Conservation (phyloP, 2,888 invertebrate genomes). For the Limenitis camilla region DNA sequence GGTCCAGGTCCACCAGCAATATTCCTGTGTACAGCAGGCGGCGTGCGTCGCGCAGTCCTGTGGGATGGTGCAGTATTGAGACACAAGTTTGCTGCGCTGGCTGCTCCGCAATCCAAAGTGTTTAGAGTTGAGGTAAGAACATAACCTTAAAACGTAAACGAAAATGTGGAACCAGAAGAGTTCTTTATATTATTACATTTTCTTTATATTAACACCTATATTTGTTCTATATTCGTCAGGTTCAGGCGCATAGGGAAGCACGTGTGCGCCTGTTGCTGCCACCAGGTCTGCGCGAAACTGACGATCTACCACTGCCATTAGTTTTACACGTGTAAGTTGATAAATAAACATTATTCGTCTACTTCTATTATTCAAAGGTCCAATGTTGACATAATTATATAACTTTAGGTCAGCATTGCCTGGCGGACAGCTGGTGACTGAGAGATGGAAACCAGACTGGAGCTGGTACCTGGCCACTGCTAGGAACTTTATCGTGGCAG, state of each 20-base stretch:
- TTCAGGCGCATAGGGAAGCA: conserved; percentile 66
- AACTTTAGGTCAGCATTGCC: conserved; percentile 71
- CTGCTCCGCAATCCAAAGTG: conserved; percentile 83
- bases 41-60: conserved; percentile 76
- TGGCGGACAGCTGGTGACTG: conserved; percentile 88
- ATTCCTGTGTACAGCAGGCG: conserved; percentile 77
- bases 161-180: no score
- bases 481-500: conserved; percentile 88
- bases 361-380: neutral
- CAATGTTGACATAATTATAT: neutral
- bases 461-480: conserved; percentile 88
- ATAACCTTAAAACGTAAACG: neutral
- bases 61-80: conserved; percentile 80
- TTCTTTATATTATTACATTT: neutral
- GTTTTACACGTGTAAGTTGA: conserved; percentile 86
- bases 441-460: conserved; percentile 87
- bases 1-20: conserved; percentile 83
- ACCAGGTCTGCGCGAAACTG: conserved; percentile 87
- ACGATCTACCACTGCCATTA: conserved; percentile 86
- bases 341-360: neutral
- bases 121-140: conserved; percentile 74
- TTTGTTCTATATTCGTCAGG: conserved; percentile 39
- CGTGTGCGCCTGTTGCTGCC: conserved; percentile 85
- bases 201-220: neutral
- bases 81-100: conserved; percentile 77